Evolutionary conservation across 2,797 vertebrate species (phyloP).

Genomic region (Megaceryle alcyon): DNA sequence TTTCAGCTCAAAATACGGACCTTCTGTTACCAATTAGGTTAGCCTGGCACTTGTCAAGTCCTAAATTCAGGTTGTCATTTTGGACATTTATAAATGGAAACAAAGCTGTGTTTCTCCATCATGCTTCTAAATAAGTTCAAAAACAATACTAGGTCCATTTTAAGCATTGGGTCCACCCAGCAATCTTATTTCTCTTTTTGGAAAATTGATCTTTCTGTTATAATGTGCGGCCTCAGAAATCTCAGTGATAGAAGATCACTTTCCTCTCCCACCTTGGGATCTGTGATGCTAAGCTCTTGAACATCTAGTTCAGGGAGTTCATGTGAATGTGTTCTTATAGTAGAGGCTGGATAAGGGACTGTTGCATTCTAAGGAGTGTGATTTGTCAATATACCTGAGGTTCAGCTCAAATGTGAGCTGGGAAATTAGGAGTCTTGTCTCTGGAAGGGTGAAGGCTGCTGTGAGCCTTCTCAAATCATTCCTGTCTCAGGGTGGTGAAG

Average conservation of each 20-base stretch:
- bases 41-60: constrained; percentile 37
- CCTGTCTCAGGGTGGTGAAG: not conserved
- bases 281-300: not conserved
- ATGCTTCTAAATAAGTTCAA: constrained; percentile 65
- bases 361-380: not conserved
- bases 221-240: not conserved
- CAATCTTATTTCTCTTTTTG: constrained; percentile 70
- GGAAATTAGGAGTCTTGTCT: not conserved
- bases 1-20: constrained; percentile 12
- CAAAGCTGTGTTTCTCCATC: constrained; percentile 34
- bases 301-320: constrained; percentile 6
- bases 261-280: constrained; percentile 19
- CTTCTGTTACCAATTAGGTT: constrained; percentile 55
- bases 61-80: constrained; percentile 56
- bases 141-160: constrained; percentile 68
- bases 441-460: not conserved
- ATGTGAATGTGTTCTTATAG: not conserved
- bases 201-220: constrained; percentile 52
- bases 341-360: not conserved
- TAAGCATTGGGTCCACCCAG: constrained; percentile 68
- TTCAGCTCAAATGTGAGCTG: not conserved
- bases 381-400: not conserved
- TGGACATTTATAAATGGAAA: constrained; percentile 64
- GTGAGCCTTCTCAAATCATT: not conserved
- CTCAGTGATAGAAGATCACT: constrained; percentile 32